Conservation (phyloP, 2,113 vertebrate species). For the Misgurnus mizolepis region DNA sequence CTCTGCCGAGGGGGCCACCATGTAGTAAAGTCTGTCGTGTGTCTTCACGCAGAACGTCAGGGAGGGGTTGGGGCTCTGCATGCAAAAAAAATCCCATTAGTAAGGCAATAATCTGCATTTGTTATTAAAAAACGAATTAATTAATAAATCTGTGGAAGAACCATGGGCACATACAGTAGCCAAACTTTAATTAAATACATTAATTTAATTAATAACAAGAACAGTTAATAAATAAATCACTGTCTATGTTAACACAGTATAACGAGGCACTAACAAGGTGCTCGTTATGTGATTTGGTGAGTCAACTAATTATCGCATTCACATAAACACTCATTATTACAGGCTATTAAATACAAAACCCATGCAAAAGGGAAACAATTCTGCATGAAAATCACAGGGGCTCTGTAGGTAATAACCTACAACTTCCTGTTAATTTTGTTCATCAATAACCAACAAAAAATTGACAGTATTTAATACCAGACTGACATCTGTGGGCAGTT, state of each 20-base stretch:
- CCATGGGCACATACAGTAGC: no score
- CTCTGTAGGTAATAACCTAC: background rate
- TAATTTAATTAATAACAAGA: no score
- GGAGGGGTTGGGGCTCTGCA: conserved; percentile 89
- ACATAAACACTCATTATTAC: background rate
- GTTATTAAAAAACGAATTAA: no score
- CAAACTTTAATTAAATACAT: no score
- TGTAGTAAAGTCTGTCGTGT: conserved; percentile 93
- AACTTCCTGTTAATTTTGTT: background rate
- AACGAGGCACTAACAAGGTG: background rate
- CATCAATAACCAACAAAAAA: background rate
- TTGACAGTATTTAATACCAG: background rate
- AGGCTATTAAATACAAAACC: background rate
- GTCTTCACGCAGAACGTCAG: conserved; percentile 98
- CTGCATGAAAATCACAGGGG: background rate
- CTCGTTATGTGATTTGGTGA: background rate
- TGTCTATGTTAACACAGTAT: background rate
- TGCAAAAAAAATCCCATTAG: conserved; percentile 20
- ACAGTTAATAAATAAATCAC: no score
- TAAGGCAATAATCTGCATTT: background rate
- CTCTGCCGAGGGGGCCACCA: conserved; percentile 92
- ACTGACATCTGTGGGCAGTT: background rate
- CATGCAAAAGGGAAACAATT: background rate
- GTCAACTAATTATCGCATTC: background rate
- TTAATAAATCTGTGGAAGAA: no score